Evolutionary conservation across 2,797 vertebrate species (phyloP).

Genomic region (Gobio occitaniae): DNA sequence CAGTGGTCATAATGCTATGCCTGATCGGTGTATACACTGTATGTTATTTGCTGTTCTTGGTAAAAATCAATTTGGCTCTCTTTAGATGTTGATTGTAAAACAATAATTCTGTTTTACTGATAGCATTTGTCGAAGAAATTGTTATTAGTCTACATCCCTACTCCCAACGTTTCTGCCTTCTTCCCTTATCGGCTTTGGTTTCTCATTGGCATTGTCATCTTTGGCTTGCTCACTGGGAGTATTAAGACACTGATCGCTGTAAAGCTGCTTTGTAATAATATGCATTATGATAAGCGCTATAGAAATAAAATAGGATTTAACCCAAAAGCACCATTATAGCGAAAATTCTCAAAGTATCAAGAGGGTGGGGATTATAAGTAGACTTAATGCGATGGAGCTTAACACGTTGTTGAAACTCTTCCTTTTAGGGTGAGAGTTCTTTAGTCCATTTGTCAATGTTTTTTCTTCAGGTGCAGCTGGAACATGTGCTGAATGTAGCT

Average conservation of each 20-base stretch:
- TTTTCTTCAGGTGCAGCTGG: not conserved
- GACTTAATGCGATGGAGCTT: constrained; percentile 6
- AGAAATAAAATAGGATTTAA: constrained; percentile 19
- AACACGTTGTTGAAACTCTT: not conserved
- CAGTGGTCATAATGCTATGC: too few species aligned
- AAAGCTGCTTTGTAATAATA: constrained; percentile 17
- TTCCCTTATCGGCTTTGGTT: not conserved
- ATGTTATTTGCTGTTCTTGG: not conserved
- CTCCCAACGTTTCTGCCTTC: not conserved
- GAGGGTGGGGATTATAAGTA: constrained; percentile 12
- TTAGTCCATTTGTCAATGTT: not conserved
- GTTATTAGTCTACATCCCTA: not conserved
- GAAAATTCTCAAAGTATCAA: not conserved
- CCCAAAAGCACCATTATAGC: not conserved
- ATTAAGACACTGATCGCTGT: constrained; percentile 21
- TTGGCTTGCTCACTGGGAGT: not conserved
- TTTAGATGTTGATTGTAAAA: not conserved
- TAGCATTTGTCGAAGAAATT: not conserved
- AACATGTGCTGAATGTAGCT: not conserved
- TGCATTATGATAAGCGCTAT: constrained; percentile 8
- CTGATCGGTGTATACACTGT: too few species aligned
- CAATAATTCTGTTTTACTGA: not conserved
- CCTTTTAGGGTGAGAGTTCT: not conserved
- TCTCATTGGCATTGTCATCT: not conserved
- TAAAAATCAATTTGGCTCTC: not conserved